phyloP scores from a whole-genome alignment of 2,113 vertebrate species.

The Amphiprion percula region DNA sequence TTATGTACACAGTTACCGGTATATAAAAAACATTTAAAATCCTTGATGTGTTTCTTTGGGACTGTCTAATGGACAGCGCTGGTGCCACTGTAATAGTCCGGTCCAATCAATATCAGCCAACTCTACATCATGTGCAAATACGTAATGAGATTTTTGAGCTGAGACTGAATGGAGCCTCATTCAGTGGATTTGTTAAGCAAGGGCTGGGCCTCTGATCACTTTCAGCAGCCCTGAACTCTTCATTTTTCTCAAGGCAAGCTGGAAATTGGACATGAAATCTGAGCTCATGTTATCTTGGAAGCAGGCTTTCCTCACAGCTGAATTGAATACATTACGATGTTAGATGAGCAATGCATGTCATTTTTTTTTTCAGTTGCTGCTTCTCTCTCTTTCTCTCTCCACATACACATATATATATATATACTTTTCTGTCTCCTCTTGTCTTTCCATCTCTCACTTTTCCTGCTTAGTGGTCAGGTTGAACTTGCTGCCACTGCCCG shows the following conservation, averaged over 20 bases:
- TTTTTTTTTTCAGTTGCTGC: background rate
- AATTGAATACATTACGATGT: slow-evolving; percentile 31
- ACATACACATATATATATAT: background rate
- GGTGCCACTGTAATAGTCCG: slow-evolving; percentile 40
- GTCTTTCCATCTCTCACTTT: slow-evolving; percentile 20
- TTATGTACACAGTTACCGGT: background rate
- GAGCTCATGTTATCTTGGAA: slow-evolving; percentile 23
- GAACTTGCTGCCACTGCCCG: slow-evolving; percentile 34
- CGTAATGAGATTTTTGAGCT: slow-evolving; percentile 54
- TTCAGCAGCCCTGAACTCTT: slow-evolving; percentile 6
- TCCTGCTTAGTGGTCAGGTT: slow-evolving; percentile 33
- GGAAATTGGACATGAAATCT: slow-evolving; percentile 43
- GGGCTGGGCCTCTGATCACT: slow-evolving; percentile 13
- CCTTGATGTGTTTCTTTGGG: slow-evolving; percentile 6
- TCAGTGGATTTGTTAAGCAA: slow-evolving; percentile 27
- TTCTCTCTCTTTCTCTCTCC: background rate
- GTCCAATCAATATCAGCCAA: slow-evolving; percentile 45
- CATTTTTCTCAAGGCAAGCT: slow-evolving; percentile 28
- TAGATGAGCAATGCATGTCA: slow-evolving; percentile 19
- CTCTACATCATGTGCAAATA: slow-evolving; percentile 26
- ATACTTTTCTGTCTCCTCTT: slow-evolving; percentile 32
- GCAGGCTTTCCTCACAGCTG: slow-evolving; percentile 9
- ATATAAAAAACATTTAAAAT: slow-evolving; percentile 22
- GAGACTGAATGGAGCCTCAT: slow-evolving; percentile 43
- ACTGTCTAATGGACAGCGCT: slow-evolving; percentile 28